Evolutionary conservation across 2,113 vertebrate genomes (phyloP), one percentile per base, ranked within the genome.

Genomic region (Nymphicus hollandicus): DNA sequence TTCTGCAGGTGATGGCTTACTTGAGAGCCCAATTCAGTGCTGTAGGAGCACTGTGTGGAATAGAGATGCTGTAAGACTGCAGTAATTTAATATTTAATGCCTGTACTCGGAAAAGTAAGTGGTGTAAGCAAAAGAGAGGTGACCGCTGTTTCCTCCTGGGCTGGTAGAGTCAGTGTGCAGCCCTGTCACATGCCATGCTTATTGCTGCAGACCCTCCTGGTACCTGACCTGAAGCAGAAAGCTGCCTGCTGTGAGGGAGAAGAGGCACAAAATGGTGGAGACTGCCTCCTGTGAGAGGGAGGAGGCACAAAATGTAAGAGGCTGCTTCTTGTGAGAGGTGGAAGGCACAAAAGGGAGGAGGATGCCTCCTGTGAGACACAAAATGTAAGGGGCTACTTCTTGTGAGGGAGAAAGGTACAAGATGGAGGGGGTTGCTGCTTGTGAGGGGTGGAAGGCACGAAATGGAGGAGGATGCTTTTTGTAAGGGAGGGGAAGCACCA

Each of bases 51-150:
- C 49, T 14, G 19, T 20, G 39, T 33, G n/a, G 33, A 70, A 41
- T 13, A 17, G 35, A 71, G 46, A 46, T 49, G 69, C 74, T 71
- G 27, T 53, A 58, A 63, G 37, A 79, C 78, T 58, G 46, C 81
- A 74, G 78, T 56, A 47, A 58, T 81, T 89, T 70, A 74, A 73
- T 94, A 83, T 83, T 94, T 93, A 70, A 95, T 81, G 71, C 25
- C 52, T 65, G 63, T 35, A 56, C 82, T 79, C 74, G 44, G n/a
- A 88, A 46, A 85, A 89, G 5, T 3, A 50, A 92, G 66, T 1
- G 1, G 33, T 14, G 31, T 33, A 39, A 93, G 52, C 65, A 33
- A 9, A 61, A 44, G 15, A 35, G n/a, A 60, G 53, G 24, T 50
- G 50, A 23, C 28, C 0, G 0, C 35, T 39, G 0, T 44, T 79